Conservation (phyloP, 2,797 vertebrate genomes). For the Clarias laeviceps region DNA sequence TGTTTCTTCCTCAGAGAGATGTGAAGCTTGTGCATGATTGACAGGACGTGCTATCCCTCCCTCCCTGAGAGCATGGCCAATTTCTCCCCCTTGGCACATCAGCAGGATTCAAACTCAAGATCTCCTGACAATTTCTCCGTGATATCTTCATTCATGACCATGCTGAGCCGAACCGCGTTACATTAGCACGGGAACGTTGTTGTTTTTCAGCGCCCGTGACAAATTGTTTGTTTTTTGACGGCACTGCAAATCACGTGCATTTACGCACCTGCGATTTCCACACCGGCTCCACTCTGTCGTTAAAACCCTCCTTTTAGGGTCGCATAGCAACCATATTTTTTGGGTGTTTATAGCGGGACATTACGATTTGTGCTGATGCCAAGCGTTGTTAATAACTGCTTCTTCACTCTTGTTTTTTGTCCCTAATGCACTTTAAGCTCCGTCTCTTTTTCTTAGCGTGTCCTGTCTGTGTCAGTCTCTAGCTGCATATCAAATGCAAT, state of each 20-base stretch:
- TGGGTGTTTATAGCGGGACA: slow-evolving; percentile 20
- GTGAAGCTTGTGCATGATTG: neutral
- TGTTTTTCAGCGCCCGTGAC: slow-evolving; percentile 2
- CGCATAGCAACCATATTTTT: slow-evolving; percentile 30
- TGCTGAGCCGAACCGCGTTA: slow-evolving; percentile 10
- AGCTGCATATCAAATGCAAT: neutral
- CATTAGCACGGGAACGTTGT: slow-evolving; percentile 20
- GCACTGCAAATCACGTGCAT: neutral
- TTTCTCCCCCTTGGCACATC: neutral
- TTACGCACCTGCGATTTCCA: slow-evolving; percentile 27
- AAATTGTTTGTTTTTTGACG: neutral
- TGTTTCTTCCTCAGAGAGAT: neutral
- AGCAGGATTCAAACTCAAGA: neutral
- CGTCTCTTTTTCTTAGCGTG: neutral
- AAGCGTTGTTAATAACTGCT: slow-evolving; percentile 37
- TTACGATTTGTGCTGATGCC: slow-evolving; percentile 32
- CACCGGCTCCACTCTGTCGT: slow-evolving; percentile 1
- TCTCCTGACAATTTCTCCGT: neutral
- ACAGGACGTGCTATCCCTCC: neutral
- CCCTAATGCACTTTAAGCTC: slow-evolving; percentile 11
- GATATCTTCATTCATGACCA: neutral
- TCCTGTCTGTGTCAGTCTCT: neutral
- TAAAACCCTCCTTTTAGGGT: slow-evolving; percentile 33
- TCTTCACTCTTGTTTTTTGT: slow-evolving; percentile 11
- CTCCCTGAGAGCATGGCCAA: neutral